Evolutionary conservation across 2,113 vertebrate genomes (phyloP), one percentile per base, ranked within the genome.

Genomic region (Oncorhynchus gorbuscha): DNA sequence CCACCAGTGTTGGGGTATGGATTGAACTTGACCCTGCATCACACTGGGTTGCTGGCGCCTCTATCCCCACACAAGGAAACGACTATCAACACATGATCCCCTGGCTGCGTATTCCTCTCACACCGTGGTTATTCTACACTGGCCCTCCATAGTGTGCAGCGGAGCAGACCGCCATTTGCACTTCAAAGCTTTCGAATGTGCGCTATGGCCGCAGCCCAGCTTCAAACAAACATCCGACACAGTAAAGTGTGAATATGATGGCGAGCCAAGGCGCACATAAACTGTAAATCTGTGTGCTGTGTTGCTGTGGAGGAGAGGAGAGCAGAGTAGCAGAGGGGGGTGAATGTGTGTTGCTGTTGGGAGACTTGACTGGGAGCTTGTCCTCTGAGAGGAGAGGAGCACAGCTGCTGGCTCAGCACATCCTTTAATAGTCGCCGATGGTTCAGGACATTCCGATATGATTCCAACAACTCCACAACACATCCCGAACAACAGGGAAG

Each of bases 331-430:
- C 22, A 24, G 24, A 24, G 22, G 55, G n/a, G 55, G 13, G 58
- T 16, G 59, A 45, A 49, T 14, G 26, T 49, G 24, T 14, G 69
- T n/a, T 35, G 26, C 11, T 5, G 13, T 18, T 20, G 59, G 64
- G 67, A 85, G 85, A 81, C 76, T 68, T 69, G 76, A 76, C 84
- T 20, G 69, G 49, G 62, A 75, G 84, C 49, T 4, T 12, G 76
- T 89, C 88, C 81, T 78, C 81, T 22, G 76, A 86, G 88, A 81
- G 76, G 39, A 80, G 75, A 81, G 76, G 39, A 79, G 75, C 85
- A 28, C 74, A 78, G 80, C 81, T 88, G 90, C 88, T 86, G 83
- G 77, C 75, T 92, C 90, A 91, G 89, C 88, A 78, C 69, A 75
- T 87, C 75, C 80, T 82, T 78, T 83, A 91, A 83, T 85, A 84